phyloP scores from a whole-genome alignment of 1,140 invertebrate genomes.

The Bombus ignitus region DNA sequence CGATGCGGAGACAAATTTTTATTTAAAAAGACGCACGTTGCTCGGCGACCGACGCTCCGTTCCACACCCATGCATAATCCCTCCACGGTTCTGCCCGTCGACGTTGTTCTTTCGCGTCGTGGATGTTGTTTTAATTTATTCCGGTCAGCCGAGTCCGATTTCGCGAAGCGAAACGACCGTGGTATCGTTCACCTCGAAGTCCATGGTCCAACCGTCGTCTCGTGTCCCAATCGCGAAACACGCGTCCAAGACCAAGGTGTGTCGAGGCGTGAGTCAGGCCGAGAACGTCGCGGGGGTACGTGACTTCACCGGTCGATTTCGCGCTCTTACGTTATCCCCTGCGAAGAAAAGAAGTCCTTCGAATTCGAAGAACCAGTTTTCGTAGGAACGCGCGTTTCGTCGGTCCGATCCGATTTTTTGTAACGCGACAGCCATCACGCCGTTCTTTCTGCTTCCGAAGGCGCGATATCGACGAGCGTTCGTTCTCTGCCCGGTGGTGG shows the following conservation, averaged over 20 bases:
- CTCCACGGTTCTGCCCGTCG: neutral
- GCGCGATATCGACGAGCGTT: neutral
- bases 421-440: neutral
- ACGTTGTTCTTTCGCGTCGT: neutral
- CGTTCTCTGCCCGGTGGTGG: neutral
- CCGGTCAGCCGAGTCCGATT: neutral
- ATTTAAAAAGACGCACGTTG: constrained; percentile 31
- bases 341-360: neutral
- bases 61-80: too few relatives aligned
- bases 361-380: neutral
- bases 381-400: neutral
- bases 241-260: neutral
- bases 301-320: neutral
- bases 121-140: neutral
- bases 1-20: constrained; percentile 15
- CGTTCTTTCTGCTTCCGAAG: neutral
- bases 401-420: neutral
- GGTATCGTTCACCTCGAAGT: neutral
- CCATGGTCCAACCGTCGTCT: neutral
- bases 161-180: neutral
- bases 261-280: neutral
- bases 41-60: too few relatives aligned
- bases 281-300: neutral
- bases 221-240: neutral
- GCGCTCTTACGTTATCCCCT: too few relatives aligned